Evolutionary conservation across 2,888 invertebrate species (phyloP).

Genomic region (Agrenia bidenticulata): DNA sequence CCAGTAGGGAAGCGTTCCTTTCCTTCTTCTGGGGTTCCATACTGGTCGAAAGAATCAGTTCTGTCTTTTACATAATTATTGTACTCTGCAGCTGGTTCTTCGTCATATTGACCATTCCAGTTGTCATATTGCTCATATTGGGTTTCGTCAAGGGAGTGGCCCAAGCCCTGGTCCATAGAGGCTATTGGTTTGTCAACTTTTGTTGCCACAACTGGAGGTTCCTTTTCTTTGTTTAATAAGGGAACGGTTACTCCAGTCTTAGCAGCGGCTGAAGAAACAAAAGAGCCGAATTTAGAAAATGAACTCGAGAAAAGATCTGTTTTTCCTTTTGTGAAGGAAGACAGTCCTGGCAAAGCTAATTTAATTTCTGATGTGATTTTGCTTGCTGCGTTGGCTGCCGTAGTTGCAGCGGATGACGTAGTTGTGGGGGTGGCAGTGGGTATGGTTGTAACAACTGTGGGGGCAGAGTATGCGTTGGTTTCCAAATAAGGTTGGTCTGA

Average conservation of each 20-base stretch:
- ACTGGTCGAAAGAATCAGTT: constrained; percentile 23
- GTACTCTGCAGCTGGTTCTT: constrained; percentile 24
- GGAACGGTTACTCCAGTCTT: constrained; percentile 43
- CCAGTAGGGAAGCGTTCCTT: constrained; percentile 36
- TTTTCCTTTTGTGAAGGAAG: constrained; percentile 41
- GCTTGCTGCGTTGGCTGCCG: constrained; percentile 39
- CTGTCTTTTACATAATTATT: constrained; percentile 12
- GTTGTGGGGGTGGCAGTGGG: constrained; percentile 14
- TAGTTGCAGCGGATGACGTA: constrained; percentile 13
- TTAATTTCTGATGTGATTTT: constrained; percentile 45
- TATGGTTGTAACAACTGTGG: constrained; percentile 9
- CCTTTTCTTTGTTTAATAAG: constrained; percentile 35
- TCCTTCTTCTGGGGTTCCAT: constrained; percentile 33
- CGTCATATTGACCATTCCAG: constrained; percentile 25
- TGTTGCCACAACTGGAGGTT: constrained; percentile 23
- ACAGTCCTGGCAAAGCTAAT: constrained; percentile 41
- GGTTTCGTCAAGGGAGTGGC: constrained; percentile 23
- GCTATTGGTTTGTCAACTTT: constrained; percentile 17
- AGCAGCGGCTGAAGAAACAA: constrained; percentile 41
- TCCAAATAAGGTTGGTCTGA: not conserved
- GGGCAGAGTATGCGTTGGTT: not conserved
- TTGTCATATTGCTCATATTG: constrained; percentile 17
- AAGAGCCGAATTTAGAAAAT: constrained; percentile 42
- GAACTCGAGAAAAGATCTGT: constrained; percentile 43
- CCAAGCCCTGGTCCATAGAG: constrained; percentile 24